Conservation (phyloP, 1,140 invertebrate genomes). For the Lanistes nyassanus region DNA sequence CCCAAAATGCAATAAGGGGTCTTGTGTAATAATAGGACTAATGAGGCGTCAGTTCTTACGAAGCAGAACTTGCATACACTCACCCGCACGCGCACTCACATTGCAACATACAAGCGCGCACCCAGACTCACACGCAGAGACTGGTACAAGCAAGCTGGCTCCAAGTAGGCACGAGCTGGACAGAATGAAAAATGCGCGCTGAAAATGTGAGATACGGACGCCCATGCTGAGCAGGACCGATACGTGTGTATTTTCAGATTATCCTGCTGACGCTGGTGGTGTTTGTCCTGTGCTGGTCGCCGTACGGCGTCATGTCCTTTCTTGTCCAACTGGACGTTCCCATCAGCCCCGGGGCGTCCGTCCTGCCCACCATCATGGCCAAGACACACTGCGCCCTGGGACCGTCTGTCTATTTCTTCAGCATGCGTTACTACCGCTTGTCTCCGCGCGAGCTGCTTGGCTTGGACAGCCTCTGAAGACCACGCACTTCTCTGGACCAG, state of each 20-base stretch:
- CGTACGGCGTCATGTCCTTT: slow-evolving; percentile 22
- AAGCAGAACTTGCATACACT: not conserved
- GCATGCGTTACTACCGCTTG: slow-evolving; percentile 91
- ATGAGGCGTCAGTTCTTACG: not conserved
- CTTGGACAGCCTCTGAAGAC: not conserved
- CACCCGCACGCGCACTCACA: slow-evolving; percentile 6
- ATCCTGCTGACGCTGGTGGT: slow-evolving; percentile 19
- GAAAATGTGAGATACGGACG: not conserved
- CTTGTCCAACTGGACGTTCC: slow-evolving; percentile 1
- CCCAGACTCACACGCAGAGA: not conserved
- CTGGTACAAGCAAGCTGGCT: not conserved
- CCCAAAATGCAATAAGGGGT: too few relatives aligned
- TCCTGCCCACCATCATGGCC: slow-evolving; percentile 22
- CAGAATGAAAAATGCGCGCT: too few relatives aligned
- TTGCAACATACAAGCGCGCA: not conserved
- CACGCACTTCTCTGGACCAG: not conserved
- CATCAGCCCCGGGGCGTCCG: not conserved
- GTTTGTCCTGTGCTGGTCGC: slow-evolving; percentile 17
- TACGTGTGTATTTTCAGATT: slow-evolving; percentile 17
- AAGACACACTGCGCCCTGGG: slow-evolving; percentile 88
- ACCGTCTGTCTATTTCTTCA: slow-evolving; percentile 84
- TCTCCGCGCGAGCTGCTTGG: slow-evolving; percentile 17
- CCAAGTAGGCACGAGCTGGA: too few relatives aligned
- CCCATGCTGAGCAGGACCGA: not conserved
- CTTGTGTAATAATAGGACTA: too few relatives aligned